Evolutionary conservation across 2,797 vertebrate genomes (phyloP), one percentile per base, ranked within the genome.

Genomic region (Novumbra hubbsi): DNA sequence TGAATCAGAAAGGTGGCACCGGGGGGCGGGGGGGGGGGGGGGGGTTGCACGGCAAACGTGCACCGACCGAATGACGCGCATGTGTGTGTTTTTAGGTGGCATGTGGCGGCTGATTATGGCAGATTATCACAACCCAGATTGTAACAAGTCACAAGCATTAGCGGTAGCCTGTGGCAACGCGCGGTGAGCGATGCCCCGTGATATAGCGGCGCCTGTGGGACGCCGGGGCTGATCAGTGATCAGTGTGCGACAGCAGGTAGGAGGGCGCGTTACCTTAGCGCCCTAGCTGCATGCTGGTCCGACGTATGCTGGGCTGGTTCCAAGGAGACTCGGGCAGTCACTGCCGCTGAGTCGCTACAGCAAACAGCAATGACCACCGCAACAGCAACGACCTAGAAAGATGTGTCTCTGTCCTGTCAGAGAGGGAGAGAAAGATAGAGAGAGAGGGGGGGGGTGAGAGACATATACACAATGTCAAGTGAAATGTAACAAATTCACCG

Each of bases 211-310:
- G 87, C 80, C 86, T 75, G 73, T 86, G 82, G 30, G 14, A 34
- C 12, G 32, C n/a, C 16, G 24, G 68, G 68, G 28, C 38, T 57
- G 74, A 6, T 63, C 38, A 41, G 48, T 76, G 68, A 38, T 75
- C 50, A 60, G 57, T 71, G 41, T 76, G 68, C 65, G 57, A 60
- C 32, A 73, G 55, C 60, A 50, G 68, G 41, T 69, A 50, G 32
- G 41, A 57, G 70, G n/a, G 17, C 41, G 32, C 68, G 12, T 95
- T 96, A 99, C 98, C 97, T 99, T 95, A 97, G 95, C 94, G 96
- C 94, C 92, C 95, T 92, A 95, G 93, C 96, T 94, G 96, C 98
- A 99, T 99, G 93, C 95, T 98, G 96, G 95, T 95, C 93, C 92
- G 93, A 93, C 94, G 94, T 92, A 92, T 88, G 91, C 89, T 91